These are phyloP conservation scores for Acanthis flammea DNA, from an alignment of 2,797 vertebrate genomes.

Conservation along the genomic window DNA sequence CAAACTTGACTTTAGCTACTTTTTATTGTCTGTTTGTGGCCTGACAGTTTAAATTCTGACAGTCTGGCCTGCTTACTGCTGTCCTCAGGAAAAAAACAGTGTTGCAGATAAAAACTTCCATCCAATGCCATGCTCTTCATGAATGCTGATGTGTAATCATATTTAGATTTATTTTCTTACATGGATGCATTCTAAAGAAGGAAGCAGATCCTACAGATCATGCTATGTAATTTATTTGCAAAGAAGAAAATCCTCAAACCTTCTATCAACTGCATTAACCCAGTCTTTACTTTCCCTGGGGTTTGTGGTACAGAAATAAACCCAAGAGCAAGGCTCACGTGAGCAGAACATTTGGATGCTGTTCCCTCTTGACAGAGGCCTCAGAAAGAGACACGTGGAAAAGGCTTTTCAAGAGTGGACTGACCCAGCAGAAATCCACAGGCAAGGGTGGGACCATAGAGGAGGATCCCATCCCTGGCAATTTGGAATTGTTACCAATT, in stretches of 20 bases:
- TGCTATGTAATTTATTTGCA: background rate
- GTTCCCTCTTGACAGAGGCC: background rate
- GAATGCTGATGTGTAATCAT: background rate
- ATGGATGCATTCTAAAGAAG: background rate
- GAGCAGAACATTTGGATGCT: background rate
- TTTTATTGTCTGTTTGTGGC: background rate
- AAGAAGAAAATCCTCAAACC: background rate
- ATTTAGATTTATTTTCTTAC: background rate
- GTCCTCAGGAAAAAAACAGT: background rate
- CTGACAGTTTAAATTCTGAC: background rate
- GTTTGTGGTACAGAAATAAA: conserved; percentile 15
- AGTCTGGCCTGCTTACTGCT: background rate
- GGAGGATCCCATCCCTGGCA: background rate
- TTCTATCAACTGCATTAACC: background rate
- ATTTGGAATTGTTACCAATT: conserved; percentile 22
- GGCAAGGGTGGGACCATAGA: background rate
- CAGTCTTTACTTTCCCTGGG: conserved; percentile 31
- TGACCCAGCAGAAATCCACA: conserved; percentile 32
- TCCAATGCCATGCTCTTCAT: background rate
- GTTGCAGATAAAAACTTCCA: background rate
- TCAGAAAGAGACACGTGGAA: background rate
- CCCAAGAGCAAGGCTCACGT: background rate
- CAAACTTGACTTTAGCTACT: background rate
- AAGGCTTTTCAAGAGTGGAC: background rate
- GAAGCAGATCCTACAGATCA: background rate